These are phyloP conservation scores for Drosophila formosana DNA, from an alignment of 2,888 invertebrate species.

Conservation along the genomic window DNA sequence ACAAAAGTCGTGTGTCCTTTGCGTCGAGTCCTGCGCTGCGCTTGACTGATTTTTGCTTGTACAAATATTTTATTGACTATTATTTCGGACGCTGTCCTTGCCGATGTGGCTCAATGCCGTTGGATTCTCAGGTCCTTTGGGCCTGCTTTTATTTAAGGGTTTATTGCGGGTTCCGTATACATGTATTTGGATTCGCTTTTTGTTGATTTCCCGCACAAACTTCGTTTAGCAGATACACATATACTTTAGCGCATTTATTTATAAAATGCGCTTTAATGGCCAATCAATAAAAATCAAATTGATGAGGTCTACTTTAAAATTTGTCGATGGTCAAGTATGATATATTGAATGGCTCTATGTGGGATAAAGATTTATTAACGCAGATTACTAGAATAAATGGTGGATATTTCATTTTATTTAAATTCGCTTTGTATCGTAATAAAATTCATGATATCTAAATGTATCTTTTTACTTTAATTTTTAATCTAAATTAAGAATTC, in stretches of 20 bases:
- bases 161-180: slow-evolving; percentile 36
- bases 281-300: slow-evolving; percentile 1
- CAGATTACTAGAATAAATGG: no score
- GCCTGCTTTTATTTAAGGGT: slow-evolving; percentile 45
- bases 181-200: slow-evolving; percentile 5
- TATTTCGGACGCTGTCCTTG: slow-evolving; percentile 57
- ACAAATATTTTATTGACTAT: slow-evolving; percentile 79
- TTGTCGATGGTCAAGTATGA: background rate
- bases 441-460: no score
- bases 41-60: slow-evolving; percentile 67
- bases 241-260: slow-evolving; percentile 19
- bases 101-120: slow-evolving; percentile 7
- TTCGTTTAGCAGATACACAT: slow-evolving; percentile 21
- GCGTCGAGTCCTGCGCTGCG: slow-evolving; percentile 51
- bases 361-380: no score
- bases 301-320: background rate
- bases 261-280: slow-evolving; percentile 4
- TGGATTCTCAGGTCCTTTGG: slow-evolving; percentile 8
- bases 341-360: background rate
- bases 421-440: no score
- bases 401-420: no score
- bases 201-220: slow-evolving; percentile 42
- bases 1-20: slow-evolving; percentile 50
- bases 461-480: no score
- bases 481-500: no score